Percentiles rank a stretch among this genome's conserved stretches.
Evolutionary conservation across 2,113 vertebrate genomes (phyloP).

Genomic region (Heloderma charlesbogerti): DNA sequence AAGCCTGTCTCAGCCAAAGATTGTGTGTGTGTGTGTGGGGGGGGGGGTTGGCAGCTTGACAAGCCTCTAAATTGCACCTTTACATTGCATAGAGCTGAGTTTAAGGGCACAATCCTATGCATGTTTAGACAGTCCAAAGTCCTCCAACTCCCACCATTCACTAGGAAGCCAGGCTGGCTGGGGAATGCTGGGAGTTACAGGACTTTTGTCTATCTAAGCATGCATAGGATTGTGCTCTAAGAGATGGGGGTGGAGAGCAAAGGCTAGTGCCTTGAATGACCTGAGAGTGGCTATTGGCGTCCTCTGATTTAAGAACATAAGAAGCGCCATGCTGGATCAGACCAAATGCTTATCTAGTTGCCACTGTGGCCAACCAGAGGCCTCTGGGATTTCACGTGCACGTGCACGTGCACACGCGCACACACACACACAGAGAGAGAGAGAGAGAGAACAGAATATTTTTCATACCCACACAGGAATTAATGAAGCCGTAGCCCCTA

Average conservation of each 20-base stretch:
- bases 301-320: not conserved
- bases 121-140: too few species aligned
- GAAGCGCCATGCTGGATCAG: not conserved
- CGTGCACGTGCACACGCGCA: too few species aligned
- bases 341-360: not conserved
- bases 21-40: too few species aligned
- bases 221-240: not conserved
- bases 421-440: too few species aligned
- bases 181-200: too few species aligned
- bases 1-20: not conserved
- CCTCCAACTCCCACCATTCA: too few species aligned
- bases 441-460: too few species aligned
- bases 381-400: not conserved
- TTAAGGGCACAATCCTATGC: too few species aligned
- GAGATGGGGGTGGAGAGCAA: not conserved
- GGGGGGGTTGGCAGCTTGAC: too few species aligned
- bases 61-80: too few species aligned
- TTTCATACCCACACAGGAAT: not conserved
- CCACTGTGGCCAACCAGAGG: not conserved
- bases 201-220: not conserved
- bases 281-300: not conserved
- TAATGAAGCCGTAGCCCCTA: not conserved
- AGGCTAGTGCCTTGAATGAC: not conserved
- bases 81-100: too few species aligned
- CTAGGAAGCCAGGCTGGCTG: too few species aligned